Percentiles rank a stretch among this genome's conserved stretches.
Evolutionary conservation across 2,888 invertebrate genomes (phyloP).

Genomic region (Tridacna gigas): DNA sequence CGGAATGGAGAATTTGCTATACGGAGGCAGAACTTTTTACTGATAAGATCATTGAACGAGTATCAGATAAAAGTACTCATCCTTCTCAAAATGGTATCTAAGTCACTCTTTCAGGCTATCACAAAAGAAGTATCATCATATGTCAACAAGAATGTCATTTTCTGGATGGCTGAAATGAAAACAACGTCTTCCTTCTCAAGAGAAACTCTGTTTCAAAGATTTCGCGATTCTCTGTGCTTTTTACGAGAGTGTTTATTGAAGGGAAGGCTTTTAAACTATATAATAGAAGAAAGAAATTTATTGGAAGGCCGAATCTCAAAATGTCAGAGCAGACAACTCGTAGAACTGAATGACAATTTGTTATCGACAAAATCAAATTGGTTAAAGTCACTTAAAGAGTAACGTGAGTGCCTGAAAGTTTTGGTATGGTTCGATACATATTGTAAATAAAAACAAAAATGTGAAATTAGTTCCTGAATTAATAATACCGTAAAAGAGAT

Average conservation of each 20-base stretch:
- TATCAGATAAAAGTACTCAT: constrained; percentile 35
- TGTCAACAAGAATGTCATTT: constrained; percentile 36
- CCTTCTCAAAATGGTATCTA: constrained; percentile 32
- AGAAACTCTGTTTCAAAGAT: constrained; percentile 20
- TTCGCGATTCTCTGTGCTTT: constrained; percentile 19
- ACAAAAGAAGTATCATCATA: constrained; percentile 34
- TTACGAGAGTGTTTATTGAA: constrained; percentile 4
- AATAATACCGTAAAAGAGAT: too few species aligned
- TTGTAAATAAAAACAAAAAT: too few species aligned
- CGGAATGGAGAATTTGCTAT: constrained; percentile 45
- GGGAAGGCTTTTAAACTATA: constrained; percentile 14
- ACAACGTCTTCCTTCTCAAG: constrained; percentile 9
- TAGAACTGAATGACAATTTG: too few species aligned
- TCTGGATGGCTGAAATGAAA: constrained; percentile 41
- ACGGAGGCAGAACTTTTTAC: constrained; percentile 28
- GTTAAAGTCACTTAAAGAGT: background rate
- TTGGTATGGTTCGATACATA: too few species aligned
- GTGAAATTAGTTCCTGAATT: too few species aligned
- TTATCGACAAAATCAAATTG: background rate
- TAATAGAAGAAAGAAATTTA: constrained; percentile 31
- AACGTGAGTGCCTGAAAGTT: too few species aligned
- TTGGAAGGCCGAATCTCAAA: background rate
- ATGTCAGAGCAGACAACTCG: background rate
- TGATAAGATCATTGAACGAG: constrained; percentile 35
- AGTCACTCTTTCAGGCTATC: constrained; percentile 3